phyloP scores from a whole-genome alignment of 53 echinoderm and acorn worm species.

The Henricia sp. region DNA sequence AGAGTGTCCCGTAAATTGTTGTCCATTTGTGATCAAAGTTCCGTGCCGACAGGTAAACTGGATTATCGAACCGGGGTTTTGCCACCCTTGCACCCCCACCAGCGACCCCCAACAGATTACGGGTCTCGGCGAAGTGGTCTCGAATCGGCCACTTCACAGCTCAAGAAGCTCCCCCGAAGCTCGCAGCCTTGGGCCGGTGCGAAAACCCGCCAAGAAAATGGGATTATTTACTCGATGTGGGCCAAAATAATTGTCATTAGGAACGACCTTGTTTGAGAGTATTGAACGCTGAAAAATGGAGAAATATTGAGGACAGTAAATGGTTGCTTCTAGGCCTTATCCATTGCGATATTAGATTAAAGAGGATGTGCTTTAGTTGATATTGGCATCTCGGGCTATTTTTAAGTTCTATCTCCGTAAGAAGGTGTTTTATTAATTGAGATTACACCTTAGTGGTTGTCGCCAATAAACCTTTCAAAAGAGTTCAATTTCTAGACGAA shows the following conservation, averaged over 20 bases:
- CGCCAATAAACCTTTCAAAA: too few species aligned
- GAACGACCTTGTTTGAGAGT: slow-evolving; percentile 57
- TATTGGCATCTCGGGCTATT: too few species aligned
- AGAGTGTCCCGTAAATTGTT: neutral
- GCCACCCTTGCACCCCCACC: slow-evolving; percentile 10
- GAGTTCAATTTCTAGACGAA: too few species aligned
- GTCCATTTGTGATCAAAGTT: slow-evolving; percentile 26
- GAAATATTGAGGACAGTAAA: neutral
- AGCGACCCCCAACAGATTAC: slow-evolving; percentile 16
- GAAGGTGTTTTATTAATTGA: too few species aligned
- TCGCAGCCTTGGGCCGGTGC: slow-evolving; percentile 44
- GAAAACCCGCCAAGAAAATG: slow-evolving; percentile 53
- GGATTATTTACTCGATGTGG: slow-evolving; percentile 52
- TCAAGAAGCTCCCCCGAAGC: neutral
- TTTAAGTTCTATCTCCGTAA: too few species aligned
- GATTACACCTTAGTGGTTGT: too few species aligned
- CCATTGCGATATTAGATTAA: slow-evolving; percentile 46
- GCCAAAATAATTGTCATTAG: slow-evolving; percentile 61
- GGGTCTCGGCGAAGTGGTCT: neutral
- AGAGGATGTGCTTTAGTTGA: too few species aligned
- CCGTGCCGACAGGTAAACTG: slow-evolving; percentile 48
- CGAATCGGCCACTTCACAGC: neutral
- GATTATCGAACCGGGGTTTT: slow-evolving; percentile 39
- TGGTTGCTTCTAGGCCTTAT: slow-evolving; percentile 21
- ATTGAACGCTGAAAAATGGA: slow-evolving; percentile 57